Percentiles rank a stretch among this genome's conserved stretches.
Conservation (phyloP, 1,140 invertebrate genomes). For the Phthorimaea operculella region DNA sequence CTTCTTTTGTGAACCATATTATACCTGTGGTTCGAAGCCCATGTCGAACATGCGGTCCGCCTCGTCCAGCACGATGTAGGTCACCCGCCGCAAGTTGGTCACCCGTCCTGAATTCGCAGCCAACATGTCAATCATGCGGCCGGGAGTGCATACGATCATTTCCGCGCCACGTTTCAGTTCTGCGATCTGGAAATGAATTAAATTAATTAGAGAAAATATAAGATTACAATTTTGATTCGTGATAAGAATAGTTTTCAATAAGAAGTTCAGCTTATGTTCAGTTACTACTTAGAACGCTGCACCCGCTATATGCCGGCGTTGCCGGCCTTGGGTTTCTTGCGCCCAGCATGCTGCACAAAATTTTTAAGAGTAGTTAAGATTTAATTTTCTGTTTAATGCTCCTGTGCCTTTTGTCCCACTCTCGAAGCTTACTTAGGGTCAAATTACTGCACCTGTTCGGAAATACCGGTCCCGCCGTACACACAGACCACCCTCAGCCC, state of each 20-base stretch:
- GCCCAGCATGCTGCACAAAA: too few species aligned
- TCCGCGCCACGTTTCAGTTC: constrained; percentile 98
- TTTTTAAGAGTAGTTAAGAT: too few species aligned
- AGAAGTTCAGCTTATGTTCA: too few species aligned
- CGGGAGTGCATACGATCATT: constrained; percentile 99
- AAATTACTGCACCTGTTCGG: constrained; percentile 74
- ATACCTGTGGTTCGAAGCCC: constrained; percentile 93
- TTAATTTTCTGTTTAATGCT: too few species aligned
- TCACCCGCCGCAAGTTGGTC: constrained; percentile 95
- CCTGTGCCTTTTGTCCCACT: too few species aligned
- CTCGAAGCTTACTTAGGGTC: too few species aligned
- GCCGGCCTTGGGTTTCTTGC: too few species aligned
- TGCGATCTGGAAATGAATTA: constrained; percentile 80
- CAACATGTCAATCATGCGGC: constrained; percentile 99
- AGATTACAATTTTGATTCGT: too few species aligned
- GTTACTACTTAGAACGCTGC: too few species aligned
- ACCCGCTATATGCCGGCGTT: too few species aligned
- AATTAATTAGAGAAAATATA: neutral
- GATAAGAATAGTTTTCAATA: too few species aligned
- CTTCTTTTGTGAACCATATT: too few species aligned
- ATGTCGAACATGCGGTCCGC: constrained; percentile 99
- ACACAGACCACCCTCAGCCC: constrained; percentile 93
- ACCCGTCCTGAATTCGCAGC: constrained; percentile 97
- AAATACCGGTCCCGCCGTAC: constrained; percentile 98
- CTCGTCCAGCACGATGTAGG: constrained; percentile 98